phyloP scores from a whole-genome alignment of 92 coral and sea anemone genomes.

The Actinostola sp. region DNA sequence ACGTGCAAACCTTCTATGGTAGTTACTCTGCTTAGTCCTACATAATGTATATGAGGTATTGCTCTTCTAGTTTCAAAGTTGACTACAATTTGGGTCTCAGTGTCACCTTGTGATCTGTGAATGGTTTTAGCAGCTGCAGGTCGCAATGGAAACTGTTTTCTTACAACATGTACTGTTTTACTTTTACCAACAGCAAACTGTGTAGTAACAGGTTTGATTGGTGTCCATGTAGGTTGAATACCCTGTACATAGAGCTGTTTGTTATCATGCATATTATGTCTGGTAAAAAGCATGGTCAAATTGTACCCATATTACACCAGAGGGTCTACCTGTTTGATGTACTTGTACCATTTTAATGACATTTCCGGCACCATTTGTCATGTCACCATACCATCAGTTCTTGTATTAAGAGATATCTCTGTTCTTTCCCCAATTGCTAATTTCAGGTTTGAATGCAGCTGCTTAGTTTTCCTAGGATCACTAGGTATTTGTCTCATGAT shows the following conservation, averaged over 20 bases:
- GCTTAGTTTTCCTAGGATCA: slow-evolving; percentile 68
- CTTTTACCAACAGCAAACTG: slow-evolving; percentile 75
- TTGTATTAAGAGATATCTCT: too few species aligned
- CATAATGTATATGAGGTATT: slow-evolving; percentile 77
- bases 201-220: slow-evolving; percentile 70
- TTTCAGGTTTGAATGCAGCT: slow-evolving; percentile 39
- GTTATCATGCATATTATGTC: slow-evolving; percentile 59
- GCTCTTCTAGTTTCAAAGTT: slow-evolving; percentile 64
- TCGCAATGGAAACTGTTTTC: slow-evolving; percentile 73
- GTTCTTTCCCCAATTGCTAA: slow-evolving; percentile 56
- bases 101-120: slow-evolving; percentile 77
- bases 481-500: slow-evolving; percentile 56
- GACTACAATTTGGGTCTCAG: slow-evolving; percentile 66
- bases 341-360: slow-evolving; percentile 52
- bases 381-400: too few species aligned
- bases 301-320: slow-evolving; percentile 72
- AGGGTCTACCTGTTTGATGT: slow-evolving; percentile 53
- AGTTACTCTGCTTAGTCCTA: slow-evolving; percentile 70
- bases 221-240: slow-evolving; percentile 71
- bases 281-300: slow-evolving; percentile 67
- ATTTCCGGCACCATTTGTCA: too few species aligned
- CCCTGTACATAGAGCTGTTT: slow-evolving; percentile 57
- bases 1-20: slow-evolving; percentile 66
- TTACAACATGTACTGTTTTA: slow-evolving; percentile 66
- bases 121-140: slow-evolving; percentile 74